Conservation (phyloP, 2,888 invertebrate species). For the Cantharis nigra region DNA sequence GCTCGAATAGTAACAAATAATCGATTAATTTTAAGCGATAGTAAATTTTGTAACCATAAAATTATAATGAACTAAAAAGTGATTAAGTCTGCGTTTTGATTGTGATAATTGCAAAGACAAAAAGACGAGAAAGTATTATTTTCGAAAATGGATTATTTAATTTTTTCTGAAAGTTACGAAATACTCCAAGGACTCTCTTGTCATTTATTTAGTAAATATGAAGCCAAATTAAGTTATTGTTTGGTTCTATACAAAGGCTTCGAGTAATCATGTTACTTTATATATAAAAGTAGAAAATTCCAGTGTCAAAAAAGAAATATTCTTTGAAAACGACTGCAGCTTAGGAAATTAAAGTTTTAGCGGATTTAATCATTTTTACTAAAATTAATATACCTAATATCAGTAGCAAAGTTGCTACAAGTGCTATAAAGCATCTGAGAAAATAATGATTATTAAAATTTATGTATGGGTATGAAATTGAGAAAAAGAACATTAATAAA, state of each 20-base stretch:
- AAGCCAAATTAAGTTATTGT: not conserved
- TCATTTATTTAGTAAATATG: conserved; percentile 1
- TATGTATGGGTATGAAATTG: not conserved
- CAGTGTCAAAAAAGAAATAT: not conserved
- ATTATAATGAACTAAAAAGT: not conserved
- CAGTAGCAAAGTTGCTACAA: not conserved
- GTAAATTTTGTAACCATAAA: not conserved
- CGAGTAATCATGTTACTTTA: not conserved
- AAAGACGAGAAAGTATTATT: not conserved
- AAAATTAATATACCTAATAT: not conserved
- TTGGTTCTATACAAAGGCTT: not conserved
- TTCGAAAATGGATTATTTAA: not conserved
- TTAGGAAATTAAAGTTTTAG: not conserved
- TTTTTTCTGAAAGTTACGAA: not conserved
- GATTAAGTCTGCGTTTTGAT: not conserved
- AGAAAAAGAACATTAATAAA: not conserved
- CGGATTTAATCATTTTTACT: not conserved
- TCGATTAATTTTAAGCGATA: not conserved
- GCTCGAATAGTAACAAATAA: not conserved
- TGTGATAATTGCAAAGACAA: not conserved
- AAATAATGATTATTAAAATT: not conserved
- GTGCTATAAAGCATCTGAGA: not conserved
- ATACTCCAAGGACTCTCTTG: not conserved
- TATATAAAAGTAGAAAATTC: not conserved
- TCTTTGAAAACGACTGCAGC: not conserved